A percentile compares a stretch with the other conserved stretches of the same genome.
These are phyloP conservation scores for Beris morrisii DNA, from an alignment of 2,888 invertebrate species.

Conservation along the genomic window DNA sequence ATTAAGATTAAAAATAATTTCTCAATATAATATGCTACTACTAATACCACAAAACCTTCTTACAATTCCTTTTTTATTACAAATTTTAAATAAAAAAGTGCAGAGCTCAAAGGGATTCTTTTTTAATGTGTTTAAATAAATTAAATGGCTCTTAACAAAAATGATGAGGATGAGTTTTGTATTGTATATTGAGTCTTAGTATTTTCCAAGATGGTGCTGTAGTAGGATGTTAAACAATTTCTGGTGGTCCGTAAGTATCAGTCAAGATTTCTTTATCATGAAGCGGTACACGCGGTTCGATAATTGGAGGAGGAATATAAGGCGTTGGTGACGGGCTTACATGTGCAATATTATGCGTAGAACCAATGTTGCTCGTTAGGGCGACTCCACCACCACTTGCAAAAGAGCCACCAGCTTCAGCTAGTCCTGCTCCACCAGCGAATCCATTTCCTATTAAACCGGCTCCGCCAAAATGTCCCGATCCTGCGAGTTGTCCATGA, in stretches of 20 bases:
- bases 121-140: not conserved
- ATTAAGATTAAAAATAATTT: no score
- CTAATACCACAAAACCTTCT: no score
- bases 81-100: constrained; percentile 17
- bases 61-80: no score
- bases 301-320: constrained; percentile 8
- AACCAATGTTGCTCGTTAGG: constrained; percentile 14
- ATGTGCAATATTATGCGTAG: constrained; percentile 13
- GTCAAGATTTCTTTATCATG: not conserved
- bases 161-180: not conserved
- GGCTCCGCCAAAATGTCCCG: not conserved
- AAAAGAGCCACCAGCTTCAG: constrained; percentile 4
- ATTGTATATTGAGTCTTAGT: no score
- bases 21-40: no score
- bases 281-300: constrained; percentile 17
- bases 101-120: constrained; percentile 27
- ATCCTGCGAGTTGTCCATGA: constrained; percentile 40
- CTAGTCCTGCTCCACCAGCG: not conserved
- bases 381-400: constrained; percentile 15
- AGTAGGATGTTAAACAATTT: constrained; percentile 12
- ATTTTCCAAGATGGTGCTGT: no score
- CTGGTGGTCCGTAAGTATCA: constrained; percentile 18
- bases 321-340: constrained; percentile 18
- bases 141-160: not conserved
- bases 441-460: not conserved